phyloP scores from a whole-genome alignment of 2,797 vertebrate species.

The Sebastes trivittatus region DNA sequence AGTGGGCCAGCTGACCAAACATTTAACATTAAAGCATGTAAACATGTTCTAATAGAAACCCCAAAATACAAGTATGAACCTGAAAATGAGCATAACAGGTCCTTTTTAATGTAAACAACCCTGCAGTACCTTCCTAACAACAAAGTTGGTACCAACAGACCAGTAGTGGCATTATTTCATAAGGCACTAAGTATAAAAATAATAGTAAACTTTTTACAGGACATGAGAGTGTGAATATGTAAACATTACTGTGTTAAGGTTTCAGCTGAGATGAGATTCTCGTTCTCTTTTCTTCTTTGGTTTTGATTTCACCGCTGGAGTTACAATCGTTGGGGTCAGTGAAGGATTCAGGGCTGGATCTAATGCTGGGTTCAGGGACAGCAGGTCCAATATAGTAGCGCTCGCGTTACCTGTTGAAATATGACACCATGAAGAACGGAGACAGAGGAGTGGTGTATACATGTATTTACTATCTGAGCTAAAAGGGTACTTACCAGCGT shows the following conservation, averaged over 20 bases:
- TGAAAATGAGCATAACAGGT: no score
- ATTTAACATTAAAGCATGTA: no score
- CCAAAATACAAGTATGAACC: no score
- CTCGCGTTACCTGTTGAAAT: conserved; percentile 52
- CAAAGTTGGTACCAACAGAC: neutral
- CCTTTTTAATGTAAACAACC: neutral
- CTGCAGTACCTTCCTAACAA: neutral
- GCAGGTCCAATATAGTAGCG: conserved; percentile 75
- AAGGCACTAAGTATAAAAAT: neutral
- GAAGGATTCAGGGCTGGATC: conserved; percentile 79
- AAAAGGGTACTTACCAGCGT: conserved; percentile 36
- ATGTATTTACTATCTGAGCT: neutral
- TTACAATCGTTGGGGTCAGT: conserved; percentile 67
- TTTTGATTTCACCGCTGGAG: conserved; percentile 56
- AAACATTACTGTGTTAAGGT: neutral
- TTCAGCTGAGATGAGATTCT: conserved; percentile 55
- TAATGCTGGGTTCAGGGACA: conserved; percentile 83
- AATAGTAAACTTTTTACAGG: neutral
- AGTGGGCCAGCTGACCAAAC: no score
- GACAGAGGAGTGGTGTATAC: neutral
- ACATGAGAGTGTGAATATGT: neutral
- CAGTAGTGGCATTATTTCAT: neutral
- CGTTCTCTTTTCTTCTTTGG: conserved; percentile 64
- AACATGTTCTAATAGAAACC: no score
- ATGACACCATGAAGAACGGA: conserved; percentile 12